Evolutionary conservation across 2,888 invertebrate species (phyloP).

Genomic region (Zele albiditarsus): DNA sequence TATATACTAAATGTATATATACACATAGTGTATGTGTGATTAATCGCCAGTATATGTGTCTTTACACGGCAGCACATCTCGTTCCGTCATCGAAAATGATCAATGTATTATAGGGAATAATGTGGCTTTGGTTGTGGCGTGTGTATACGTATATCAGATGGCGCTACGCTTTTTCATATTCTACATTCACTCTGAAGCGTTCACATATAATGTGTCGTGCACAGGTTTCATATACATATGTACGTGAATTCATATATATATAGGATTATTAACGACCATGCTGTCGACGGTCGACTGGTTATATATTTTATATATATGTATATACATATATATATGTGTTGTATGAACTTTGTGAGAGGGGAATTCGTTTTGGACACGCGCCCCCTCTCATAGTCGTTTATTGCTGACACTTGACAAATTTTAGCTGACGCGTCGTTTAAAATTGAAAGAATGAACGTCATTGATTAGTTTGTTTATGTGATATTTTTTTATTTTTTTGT

Average conservation of each 20-base stretch:
- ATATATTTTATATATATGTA: conserved; percentile 10
- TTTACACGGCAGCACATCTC: no score
- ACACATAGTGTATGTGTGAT: not conserved
- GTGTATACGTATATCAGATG: conserved; percentile 18
- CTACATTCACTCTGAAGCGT: conserved; percentile 47
- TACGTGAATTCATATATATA: not conserved
- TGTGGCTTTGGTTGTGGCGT: conserved; percentile 25
- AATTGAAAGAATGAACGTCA: conserved; percentile 19
- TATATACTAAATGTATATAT: conserved; percentile 31
- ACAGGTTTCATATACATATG: not conserved
- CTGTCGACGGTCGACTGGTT: conserved; percentile 13
- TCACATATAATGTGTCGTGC: conserved; percentile 3
- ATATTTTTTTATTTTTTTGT: not conserved
- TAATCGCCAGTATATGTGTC: not conserved
- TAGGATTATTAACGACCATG: conserved; percentile 28
- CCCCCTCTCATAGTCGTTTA: conserved; percentile 15
- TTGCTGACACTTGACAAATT: conserved; percentile 29
- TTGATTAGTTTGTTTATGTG: not conserved
- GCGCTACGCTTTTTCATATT: conserved; percentile 42
- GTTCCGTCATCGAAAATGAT: conserved; percentile 30
- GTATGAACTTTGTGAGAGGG: conserved; percentile 8
- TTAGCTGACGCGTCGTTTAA: conserved; percentile 6
- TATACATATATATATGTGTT: not conserved
- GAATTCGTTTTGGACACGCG: conserved; percentile 6
- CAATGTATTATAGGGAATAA: conserved; percentile 44